Base-by-base conservation (phyloP, 2,888 invertebrate genomes). In the Heteropelma amictum region DNA sequence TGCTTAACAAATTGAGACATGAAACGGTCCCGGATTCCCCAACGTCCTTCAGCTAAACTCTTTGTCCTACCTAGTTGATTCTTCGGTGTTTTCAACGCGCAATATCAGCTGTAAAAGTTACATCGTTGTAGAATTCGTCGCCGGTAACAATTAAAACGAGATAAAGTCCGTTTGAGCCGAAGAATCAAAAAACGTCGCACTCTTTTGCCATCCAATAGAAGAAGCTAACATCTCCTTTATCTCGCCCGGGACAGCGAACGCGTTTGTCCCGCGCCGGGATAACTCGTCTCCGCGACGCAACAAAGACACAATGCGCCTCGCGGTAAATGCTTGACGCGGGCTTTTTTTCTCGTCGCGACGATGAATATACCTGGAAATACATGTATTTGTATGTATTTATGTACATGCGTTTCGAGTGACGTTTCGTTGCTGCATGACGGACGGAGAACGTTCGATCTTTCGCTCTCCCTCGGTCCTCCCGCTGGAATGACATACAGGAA, bases 121-220 rank as follows among this genome's bases (percentile, higher is more conserved):
- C n/a, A n/a, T n/a, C n/a, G n/a, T n/a, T n/a, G n/a, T n/a, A n/a
- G 23, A 3, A n/a, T 12, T 3, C 23, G 56, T 28, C 28, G 10
- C 17, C 28, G n/a, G 40, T 40, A 26, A 58, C 58, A 58, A 58
- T 60, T 45, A 45, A 19, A 42, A 1, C 42, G 5, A 4, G 38
- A 19, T n/a, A 12, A 6, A 12, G 3, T 19, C 33, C 33, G 60
- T 40, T 26, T n/a, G 19, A 53, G 65, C 26, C 21, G 53, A 30
- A 63, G 53, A 68, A 61, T 72, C 38, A 68, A 68, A 64, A 68
- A 68, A 61, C 83, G 80, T 83, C 83, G 79, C 81, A 81, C 80
- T 80, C 79, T 78, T 79, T 80, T 79, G 78, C 79, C 79, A 78
- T 80, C 79, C 77, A 79, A 80, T 81, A 83, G 82, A 82, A 82